Evolutionary conservation across 2,797 vertebrate species (phyloP), one percentile per base, ranked within the genome.

Genomic region (Triplophysa yarkandensis): DNA sequence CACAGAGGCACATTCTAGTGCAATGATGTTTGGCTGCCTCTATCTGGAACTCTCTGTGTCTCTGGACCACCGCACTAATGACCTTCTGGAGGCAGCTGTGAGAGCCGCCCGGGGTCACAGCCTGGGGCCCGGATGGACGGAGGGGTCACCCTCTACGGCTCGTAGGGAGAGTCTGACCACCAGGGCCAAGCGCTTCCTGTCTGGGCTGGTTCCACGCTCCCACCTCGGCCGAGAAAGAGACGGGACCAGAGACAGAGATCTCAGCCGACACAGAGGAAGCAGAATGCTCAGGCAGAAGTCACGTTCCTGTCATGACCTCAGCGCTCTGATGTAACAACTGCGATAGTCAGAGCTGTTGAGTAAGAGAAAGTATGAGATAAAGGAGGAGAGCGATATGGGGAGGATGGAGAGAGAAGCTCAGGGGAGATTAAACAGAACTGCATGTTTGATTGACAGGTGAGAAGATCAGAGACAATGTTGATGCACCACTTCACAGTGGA

Each of bases 221-320:
- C 91, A 92, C 0, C 92, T 92, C 1, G 88, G 88, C 10, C 82
- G 91, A 4, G 87, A 91, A 44, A 81, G 90, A 8, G 90, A 90
- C 30, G 85, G 87, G 23, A 87, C 87, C 4, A 88, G 89, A 76
- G 89, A 91, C 68, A 72, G 90, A 70, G 91, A 92, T 83, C 91
- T 91, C 89, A 88, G 90, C 81, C 87, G 91, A 43, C 89, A 91
- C 63, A 81, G 89, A 34, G 88, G 90, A 55, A 92, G 91, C 86
- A 93, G 94, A 79, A 94, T 96, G 88, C 90, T 94, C 83, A 93
- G 95, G 48, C 95, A 96, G 84, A 95, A 95, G 74, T 97, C 95
- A 7, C 94, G 94, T 83, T 97, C 95, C 39, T 97, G 95, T 84
- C 95, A 96, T 36, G 95, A 97, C 92, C 94, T 97, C 85, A 95